Conservation (phyloP, 2,113 vertebrate genomes). For the Salvelinus fontinalis region DNA sequence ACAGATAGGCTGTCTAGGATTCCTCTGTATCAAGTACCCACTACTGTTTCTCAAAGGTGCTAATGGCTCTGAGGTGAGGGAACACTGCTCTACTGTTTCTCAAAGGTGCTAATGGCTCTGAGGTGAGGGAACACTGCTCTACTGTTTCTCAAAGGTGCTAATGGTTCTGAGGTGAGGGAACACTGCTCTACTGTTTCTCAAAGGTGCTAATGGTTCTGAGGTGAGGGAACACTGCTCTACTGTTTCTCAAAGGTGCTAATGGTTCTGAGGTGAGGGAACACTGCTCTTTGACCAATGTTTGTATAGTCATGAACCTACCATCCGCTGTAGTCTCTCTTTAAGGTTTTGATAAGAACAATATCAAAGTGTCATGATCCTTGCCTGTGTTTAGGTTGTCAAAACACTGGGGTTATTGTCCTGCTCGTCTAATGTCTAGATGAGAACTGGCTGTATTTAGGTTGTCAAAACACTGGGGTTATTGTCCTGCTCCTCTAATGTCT, state of each 20-base stretch:
- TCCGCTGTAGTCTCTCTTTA: not conserved
- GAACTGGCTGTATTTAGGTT: no score
- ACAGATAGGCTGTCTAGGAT: slow-evolving; percentile 77
- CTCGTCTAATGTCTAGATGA: no score
- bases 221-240: slow-evolving; percentile 58
- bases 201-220: slow-evolving; percentile 55
- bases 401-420: no score
- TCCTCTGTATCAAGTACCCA: slow-evolving; percentile 83
- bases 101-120: slow-evolving; percentile 54
- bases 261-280: slow-evolving; percentile 50
- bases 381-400: not conserved
- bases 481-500: no score
- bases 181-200: slow-evolving; percentile 74
- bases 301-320: not conserved
- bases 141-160: slow-evolving; percentile 70
- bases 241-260: slow-evolving; percentile 70
- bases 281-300: not conserved
- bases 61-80: slow-evolving; percentile 52
- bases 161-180: slow-evolving; percentile 54
- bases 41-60: slow-evolving; percentile 71
- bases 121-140: slow-evolving; percentile 62
- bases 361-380: not conserved
- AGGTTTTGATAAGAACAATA: not conserved
- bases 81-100: slow-evolving; percentile 60
- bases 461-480: no score